Evolutionary conservation across 2,113 vertebrate species (phyloP).

Genomic region (Psettodes erumei): DNA sequence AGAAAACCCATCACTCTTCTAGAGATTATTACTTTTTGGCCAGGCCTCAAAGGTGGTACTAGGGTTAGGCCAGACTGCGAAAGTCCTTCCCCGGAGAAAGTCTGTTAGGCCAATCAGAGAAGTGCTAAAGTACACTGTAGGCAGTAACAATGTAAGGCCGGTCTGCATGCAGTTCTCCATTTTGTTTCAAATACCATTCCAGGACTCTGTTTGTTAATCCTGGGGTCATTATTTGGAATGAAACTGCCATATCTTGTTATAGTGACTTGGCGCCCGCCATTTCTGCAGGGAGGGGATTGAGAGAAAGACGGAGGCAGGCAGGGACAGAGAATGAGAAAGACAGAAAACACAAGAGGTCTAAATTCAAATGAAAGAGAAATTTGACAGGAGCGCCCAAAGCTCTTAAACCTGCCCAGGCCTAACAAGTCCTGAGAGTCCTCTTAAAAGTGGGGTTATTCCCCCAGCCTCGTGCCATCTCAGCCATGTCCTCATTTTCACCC

Average conservation of each 20-base stretch:
- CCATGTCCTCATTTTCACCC: constrained; percentile 69
- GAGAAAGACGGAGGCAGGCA: constrained; percentile 31
- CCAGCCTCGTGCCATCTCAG: constrained; percentile 70
- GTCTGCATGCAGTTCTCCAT: constrained; percentile 28
- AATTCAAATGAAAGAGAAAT: constrained; percentile 66
- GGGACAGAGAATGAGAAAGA: constrained; percentile 56
- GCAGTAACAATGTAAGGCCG: constrained; percentile 53
- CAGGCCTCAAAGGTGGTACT: constrained; percentile 11
- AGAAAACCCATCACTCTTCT: constrained; percentile 26
- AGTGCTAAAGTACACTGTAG: constrained; percentile 34
- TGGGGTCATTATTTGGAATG: constrained; percentile 74
- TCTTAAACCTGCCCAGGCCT: constrained; percentile 69
- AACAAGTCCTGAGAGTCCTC: constrained; percentile 75
- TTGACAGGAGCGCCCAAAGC: constrained; percentile 65
- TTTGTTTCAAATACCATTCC: constrained; percentile 72
- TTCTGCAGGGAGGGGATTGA: constrained; percentile 55
- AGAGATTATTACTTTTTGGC: constrained; percentile 21
- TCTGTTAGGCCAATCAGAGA: constrained; percentile 67
- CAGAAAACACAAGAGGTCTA: constrained; percentile 55
- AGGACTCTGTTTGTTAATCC: constrained; percentile 71
- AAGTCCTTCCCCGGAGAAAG: constrained; percentile 48
- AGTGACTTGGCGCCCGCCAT: constrained; percentile 68
- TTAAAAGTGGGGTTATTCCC: constrained; percentile 73
- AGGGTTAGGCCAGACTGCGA: constrained; percentile 34
- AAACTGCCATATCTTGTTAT: constrained; percentile 78